Evolutionary conservation across 2,888 invertebrate genomes (phyloP).

Genomic region (Sisyra terminalis): DNA sequence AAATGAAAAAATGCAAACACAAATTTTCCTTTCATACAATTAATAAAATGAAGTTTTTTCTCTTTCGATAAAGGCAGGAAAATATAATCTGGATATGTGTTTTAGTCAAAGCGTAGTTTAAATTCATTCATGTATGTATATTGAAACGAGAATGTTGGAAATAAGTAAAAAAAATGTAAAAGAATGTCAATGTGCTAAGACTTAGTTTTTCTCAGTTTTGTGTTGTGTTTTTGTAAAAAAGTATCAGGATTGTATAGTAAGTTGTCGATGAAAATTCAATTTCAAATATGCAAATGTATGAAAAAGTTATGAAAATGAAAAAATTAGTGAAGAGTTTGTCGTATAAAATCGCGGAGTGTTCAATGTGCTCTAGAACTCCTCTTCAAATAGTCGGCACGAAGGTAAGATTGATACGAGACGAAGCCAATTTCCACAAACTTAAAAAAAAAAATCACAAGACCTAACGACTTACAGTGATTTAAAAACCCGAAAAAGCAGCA

Average conservation of each 20-base stretch:
- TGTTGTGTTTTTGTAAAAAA: constrained; percentile 7
- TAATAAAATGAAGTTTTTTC: constrained; percentile 4
- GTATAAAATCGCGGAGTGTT: constrained; percentile 23
- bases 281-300: constrained; percentile 3
- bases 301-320: constrained; percentile 1
- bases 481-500: not conserved
- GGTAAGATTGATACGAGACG: constrained; percentile 22
- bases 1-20: not conserved
- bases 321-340: constrained; percentile 23
- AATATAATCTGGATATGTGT: not conserved
- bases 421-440: constrained; percentile 1
- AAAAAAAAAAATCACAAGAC: too few species aligned
- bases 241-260: constrained; percentile 1
- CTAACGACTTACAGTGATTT: not conserved
- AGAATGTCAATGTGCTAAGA: not conserved
- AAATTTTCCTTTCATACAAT: constrained; percentile 1
- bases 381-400: constrained; percentile 22
- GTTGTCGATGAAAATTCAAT: not conserved
- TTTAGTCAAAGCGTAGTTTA: not conserved
- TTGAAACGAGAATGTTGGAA: not conserved
- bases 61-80: constrained; percentile 2
- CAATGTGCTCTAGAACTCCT: constrained; percentile 22
- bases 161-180: not conserved
- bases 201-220: constrained; percentile 1
- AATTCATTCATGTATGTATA: not conserved